Evolutionary conservation across 2,888 invertebrate species (phyloP), one percentile per base, ranked within the genome.

Genomic region (Tridacna crocea): DNA sequence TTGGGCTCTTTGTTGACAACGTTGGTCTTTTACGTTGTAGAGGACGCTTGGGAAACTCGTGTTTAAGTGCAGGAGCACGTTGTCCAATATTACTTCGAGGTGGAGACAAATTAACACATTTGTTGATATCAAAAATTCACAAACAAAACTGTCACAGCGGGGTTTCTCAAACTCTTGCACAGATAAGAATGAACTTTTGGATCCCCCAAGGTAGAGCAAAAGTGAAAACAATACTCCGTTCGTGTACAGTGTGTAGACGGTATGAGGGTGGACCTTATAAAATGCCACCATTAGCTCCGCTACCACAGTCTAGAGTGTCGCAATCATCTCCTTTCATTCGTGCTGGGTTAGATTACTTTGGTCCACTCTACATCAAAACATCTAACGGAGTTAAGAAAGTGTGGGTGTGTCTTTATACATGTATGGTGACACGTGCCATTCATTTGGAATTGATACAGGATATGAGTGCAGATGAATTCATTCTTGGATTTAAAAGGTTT

Each of bases 401-500:
- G 13, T 65, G 65, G 66, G 48, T 79, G 1, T 79, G 79, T 70
- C 15, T 79, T 11, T 79, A 70, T 27, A 75, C 79, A 17, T 79
- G 79, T 55, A 24, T 79, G 58, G 74, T 74, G 24, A 74, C 58
- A 19, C 24, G 73, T 15, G 78, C 78, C 24, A 51, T 78, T 22
- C 73, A 79, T 60, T 61, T 79, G 19, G 78, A 78, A 55, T 19
- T 78, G 2, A 15, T 78, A 26, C 55, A 27, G 27, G 73, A 78
- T 47, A 78, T 78, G 78, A 46, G 73, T 10, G 26, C 78, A 51
- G 73, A 63, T 46, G 76, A 76, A 47, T 81, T 81, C 26, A 36
- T 81, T 2, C 24, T 73, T 17, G 70, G 55, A 12, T 73, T 78
- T 27, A 27, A 47, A 73, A 10, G 79, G 19, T 79, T 79, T 47